Evolutionary conservation across 2,888 invertebrate genomes (phyloP), one percentile per base, ranked within the genome.

Genomic region (Entomobrya proxima): DNA sequence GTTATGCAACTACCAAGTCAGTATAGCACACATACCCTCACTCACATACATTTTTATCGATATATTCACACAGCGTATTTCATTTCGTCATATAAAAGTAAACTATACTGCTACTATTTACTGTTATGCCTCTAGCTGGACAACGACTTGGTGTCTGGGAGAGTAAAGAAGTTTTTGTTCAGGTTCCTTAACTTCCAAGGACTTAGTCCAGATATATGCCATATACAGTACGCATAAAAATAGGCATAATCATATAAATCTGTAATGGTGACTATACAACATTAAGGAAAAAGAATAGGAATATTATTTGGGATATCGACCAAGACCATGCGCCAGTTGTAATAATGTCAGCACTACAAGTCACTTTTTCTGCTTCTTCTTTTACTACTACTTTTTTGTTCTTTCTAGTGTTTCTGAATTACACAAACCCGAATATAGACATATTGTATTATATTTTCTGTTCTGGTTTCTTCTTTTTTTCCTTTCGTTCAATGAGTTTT

Each of bases 41-140:
- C n/a, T n/a, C 69, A 50, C 69, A 69, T 55, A 58, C 55, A 75
- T 72, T 82, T 47, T 82, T 76, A 82, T 82, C 82, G 82, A 82
- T 61, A 76, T 76, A 75, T 82, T 82, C 82, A 82, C 82, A 72
- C 82, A 82, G 52, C 76, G 64, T 82, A 40, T 76, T 82, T 76
- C 67, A 44, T 75, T 76, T 47, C 75, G 50, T 82, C 50, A 30
- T 50, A 74, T 32, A 32, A n/a, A n/a, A n/a, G n/a, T n/a, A n/a
- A 67, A 21, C 61, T 55, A 37, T 44, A 40, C n/a, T 24, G 30
- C 40, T 35, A 61, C 58, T 21, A 35, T 76, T 74, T 77, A 77
- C 61, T 35, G 44, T 58, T 55, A 77, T 77, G 61, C 44, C 44
- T 44, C 44, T 44, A 67, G 32, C 47, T 80, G 80, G 72, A 80